A percentile compares a stretch with the other conserved stretches of the same genome.
Evolutionary conservation across 2,113 vertebrate genomes (phyloP).

Genomic region (Onychostruthus taczanowskii): DNA sequence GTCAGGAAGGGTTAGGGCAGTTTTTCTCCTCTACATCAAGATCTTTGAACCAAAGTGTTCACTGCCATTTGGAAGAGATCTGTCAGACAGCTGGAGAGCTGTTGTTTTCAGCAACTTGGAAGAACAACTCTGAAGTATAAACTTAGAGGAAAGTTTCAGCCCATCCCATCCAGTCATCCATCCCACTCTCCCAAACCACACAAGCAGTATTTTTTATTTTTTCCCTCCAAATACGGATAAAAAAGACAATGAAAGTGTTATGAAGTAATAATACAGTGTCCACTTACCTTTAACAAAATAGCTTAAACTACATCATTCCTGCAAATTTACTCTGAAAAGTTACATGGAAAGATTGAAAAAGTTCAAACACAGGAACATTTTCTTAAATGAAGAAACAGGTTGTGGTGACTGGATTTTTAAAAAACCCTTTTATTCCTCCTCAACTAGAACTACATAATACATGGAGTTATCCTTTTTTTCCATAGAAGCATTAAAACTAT

Average conservation of each 20-base stretch:
- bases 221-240: background rate
- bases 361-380: background rate
- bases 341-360: background rate
- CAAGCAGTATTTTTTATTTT: background rate
- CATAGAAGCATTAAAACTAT: slow-evolving; percentile 5
- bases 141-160: background rate
- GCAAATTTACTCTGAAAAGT: background rate
- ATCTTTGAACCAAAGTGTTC: background rate
- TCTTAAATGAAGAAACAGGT: background rate
- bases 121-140: background rate
- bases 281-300: background rate
- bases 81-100: background rate
- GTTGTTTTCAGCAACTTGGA: background rate
- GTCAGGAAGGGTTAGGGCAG: background rate
- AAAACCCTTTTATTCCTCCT: background rate
- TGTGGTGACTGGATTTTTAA: background rate
- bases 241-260: background rate
- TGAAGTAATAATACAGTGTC: background rate
- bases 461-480: background rate
- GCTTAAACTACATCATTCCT: background rate
- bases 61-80: background rate
- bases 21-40: background rate
- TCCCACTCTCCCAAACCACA: background rate
- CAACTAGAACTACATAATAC: background rate
- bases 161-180: background rate